A percentile compares a stretch with the other conserved stretches of the same genome.
phyloP scores from a whole-genome alignment of 1,140 invertebrate genomes.

The Drosophila nannoptera region DNA sequence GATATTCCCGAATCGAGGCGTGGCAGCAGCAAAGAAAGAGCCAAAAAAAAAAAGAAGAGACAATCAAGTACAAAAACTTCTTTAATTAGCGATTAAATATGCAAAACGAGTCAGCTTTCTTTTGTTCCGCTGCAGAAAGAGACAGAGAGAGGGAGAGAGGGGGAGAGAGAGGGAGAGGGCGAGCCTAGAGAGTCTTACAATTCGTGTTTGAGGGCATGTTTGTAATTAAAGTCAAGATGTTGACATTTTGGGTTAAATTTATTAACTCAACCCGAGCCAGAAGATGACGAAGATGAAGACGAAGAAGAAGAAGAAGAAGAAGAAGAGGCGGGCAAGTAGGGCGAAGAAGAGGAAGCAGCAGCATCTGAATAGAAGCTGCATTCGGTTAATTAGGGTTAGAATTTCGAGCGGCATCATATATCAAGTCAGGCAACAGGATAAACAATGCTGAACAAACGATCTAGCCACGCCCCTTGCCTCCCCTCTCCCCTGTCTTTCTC shows the following conservation, averaged over 20 bases:
- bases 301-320: conserved; percentile 1
- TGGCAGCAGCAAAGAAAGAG: conserved; percentile 18
- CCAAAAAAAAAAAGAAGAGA: conserved; percentile 6
- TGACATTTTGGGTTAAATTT: conserved; percentile 43
- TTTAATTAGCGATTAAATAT: conserved; percentile 67
- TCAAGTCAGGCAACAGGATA: no score
- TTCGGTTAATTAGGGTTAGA: no score
- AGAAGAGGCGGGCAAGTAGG: not conserved
- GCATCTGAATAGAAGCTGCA: no score
- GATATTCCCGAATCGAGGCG: conserved; percentile 58
- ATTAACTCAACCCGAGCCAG: conserved; percentile 18
- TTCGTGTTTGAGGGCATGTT: conserved; percentile 18
- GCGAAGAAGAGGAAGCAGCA: no score
- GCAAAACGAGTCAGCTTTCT: conserved; percentile 21
- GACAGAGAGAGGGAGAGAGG: not conserved
- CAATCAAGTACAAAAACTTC: conserved; percentile 35
- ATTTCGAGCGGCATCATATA: no score
- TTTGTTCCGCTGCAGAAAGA: conserved; percentile 2
- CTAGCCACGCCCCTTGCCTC: no score
- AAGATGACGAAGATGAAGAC: not conserved
- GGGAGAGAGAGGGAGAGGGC: not conserved
- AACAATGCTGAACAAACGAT: no score
- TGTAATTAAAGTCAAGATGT: conserved; percentile 39
- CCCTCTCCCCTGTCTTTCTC: no score
- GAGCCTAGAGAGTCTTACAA: not conserved